A percentile compares a stretch with the other conserved stretches of the same genome.
phyloP scores from a whole-genome alignment of 2,888 invertebrate species.

The Carcina quercana region DNA sequence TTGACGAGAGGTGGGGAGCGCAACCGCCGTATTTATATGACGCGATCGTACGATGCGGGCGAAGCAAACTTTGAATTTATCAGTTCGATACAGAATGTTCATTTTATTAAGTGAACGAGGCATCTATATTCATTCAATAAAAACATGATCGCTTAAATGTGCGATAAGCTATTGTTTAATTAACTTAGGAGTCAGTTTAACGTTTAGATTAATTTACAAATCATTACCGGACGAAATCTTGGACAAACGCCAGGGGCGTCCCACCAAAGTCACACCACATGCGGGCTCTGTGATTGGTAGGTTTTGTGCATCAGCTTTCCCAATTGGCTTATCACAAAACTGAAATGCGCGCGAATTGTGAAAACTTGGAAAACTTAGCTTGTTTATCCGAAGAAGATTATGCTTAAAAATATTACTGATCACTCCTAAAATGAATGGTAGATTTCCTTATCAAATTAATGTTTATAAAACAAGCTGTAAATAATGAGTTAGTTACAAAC shows the following conservation, averaged over 20 bases:
- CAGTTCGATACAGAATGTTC: conserved; percentile 30
- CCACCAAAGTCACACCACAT: conserved; percentile 68
- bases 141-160: no score
- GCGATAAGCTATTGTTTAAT: no score
- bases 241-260: conserved; percentile 48
- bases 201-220: no score
- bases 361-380: conserved; percentile 15
- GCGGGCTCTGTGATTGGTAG: conserved; percentile 48
- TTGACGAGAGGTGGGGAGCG: conserved; percentile 62
- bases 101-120: conserved; percentile 22
- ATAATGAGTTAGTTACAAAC: no score
- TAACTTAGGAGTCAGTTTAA: no score
- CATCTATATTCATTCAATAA: no score
- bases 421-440: no score
- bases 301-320: conserved; percentile 19
- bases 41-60: conserved; percentile 68
- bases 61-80: conserved; percentile 52
- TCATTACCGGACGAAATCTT: no score
- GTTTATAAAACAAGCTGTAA: not conserved
- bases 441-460: not conserved
- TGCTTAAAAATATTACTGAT: no score
- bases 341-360: conserved; percentile 35
- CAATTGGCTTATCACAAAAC: conserved; percentile 38
- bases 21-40: conserved; percentile 58
- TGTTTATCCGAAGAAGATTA: not conserved